Base-by-base conservation (phyloP, 2,113 vertebrate genomes). In the Scalopus aquaticus region DNA sequence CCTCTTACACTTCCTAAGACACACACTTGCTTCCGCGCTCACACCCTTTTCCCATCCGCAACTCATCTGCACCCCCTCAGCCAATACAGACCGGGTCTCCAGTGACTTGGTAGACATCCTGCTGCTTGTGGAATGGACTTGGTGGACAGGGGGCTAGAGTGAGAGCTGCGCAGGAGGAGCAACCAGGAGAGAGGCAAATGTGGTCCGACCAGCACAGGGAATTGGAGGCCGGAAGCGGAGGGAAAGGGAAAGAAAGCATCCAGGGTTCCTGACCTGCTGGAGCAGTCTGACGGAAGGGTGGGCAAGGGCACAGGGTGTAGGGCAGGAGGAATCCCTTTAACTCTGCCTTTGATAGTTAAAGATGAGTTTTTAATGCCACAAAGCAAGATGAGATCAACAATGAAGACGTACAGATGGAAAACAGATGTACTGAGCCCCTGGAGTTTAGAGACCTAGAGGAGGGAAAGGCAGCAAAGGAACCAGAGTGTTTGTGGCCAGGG, bases 41-140 rank as follows among this genome's bases (percentile, higher is more conserved):
- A 72, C 17, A 37, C 32, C 12, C 2, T 4, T 10, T 3, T 17
- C 26, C 10, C 42, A 37, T 16, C 24, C 56, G 19, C 7, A 20
- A 13, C 37, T 39, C 22, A 12, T 20, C 26, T 17, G 24, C 56
- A 46, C 37, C 32, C 32, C 42, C 22, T 83, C 22, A 73, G 6
- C n/a, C 24, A 10, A 5, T 2, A 2, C 62, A 35, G 74, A 77
- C 17, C 0, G 11, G 1, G 42, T 74, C 2, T 1, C 39, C 13
- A 9, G 32, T 24, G 19, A 8, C 28, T 24, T 13, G 32, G 69
- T 0, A 8, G 8, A 4, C 11, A 12, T 17, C 11, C 44, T n/a
- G 32, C 32, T 35, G 7, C 3, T 3, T 62, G 15, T 15, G 46
- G 22, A 64, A 1, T 51, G 49, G 22, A 10, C 13, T 39, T 12